Conservation (phyloP, 1,140 invertebrate species). For the Dufourea novaeangliae region DNA sequence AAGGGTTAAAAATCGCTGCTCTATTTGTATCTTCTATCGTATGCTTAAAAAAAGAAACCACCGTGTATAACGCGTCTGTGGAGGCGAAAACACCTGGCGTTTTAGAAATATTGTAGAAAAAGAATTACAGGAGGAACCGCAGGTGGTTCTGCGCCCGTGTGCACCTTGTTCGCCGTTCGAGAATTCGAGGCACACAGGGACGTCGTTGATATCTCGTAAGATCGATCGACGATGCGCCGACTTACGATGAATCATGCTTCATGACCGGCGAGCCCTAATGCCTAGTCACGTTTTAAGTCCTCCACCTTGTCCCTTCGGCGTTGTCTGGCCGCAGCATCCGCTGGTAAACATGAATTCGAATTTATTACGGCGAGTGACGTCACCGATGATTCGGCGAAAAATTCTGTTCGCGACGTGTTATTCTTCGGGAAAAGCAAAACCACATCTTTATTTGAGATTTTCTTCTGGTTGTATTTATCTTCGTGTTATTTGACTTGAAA, state of each 20-base stretch:
- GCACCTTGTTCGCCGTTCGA: not conserved
- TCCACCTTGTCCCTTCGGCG: slow-evolving; percentile 6
- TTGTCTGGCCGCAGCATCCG: slow-evolving; percentile 6
- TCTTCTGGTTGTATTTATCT: no score
- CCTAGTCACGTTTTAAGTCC: slow-evolving; percentile 67
- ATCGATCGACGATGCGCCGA: slow-evolving; percentile 64
- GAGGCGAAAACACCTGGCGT: slow-evolving; percentile 13
- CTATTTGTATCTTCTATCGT: no score
- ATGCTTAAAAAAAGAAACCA: not conserved
- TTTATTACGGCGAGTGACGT: slow-evolving; percentile 64
- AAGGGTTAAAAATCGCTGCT: no score
- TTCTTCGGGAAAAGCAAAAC: no score
- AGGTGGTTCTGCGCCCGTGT: not conserved
- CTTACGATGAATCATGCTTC: slow-evolving; percentile 68
- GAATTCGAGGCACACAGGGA: slow-evolving; percentile 47
- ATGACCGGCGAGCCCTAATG: slow-evolving; percentile 59
- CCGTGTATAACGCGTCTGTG: not conserved
- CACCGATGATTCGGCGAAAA: no score
- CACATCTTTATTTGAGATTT: no score
- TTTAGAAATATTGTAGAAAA: not conserved
- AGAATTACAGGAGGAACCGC: not conserved
- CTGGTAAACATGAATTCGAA: slow-evolving; percentile 56
- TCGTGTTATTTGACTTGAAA: no score
- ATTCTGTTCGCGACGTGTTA: no score
- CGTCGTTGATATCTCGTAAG: slow-evolving; percentile 64